Evolutionary conservation across 2,797 vertebrate genomes (phyloP), one percentile per base, ranked within the genome.

Genomic region (Sciurus vulgaris): DNA sequence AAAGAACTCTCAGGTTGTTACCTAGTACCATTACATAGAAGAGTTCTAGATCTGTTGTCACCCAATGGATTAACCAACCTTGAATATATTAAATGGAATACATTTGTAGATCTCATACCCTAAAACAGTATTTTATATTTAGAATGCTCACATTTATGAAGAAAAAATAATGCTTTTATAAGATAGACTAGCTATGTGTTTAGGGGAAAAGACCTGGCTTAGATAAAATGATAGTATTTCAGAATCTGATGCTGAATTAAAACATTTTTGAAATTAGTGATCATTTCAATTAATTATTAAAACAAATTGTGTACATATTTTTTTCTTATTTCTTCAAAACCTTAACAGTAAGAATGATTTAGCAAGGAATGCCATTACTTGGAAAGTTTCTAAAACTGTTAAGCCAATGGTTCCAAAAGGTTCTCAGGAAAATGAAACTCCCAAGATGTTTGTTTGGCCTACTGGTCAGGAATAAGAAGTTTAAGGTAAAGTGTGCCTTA

Each of bases 351-450:
- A 91, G 7, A 81, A 2, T 47, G 17, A 47, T 69, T 18, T 49
- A 56, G 49, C n/a, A 74, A 44, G 7, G 2, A 20, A 41, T 67
- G 12, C 3, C 51, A 22, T 63, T 63, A n/a, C 3, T 67, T 54
- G 65, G 12, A 78, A 47, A 14, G 33, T 86, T 82, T 77, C 67
- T 78, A 33, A 93, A 5, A 33, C n/a, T 59, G 2, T 84, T 47
- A 93, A 73, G 17, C 7, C 65, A 54, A 79, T 5, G 28, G 8
- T 86, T 88, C 14, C 13, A 65, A 10, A 89, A 2, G 38, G 54
- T 93, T 5, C 89, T 33, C 47, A 91, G 44, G 33, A 94, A 96
- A 92, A 86, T 51, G 41, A 91, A 81, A 89, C 5, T 72, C 22
- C 47, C n/a, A 59, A 65, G 5, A 1, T 59, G 26, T 74, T 92